Conservation (phyloP, 2,888 invertebrate species). For the Neuroscelio doddi region DNA sequence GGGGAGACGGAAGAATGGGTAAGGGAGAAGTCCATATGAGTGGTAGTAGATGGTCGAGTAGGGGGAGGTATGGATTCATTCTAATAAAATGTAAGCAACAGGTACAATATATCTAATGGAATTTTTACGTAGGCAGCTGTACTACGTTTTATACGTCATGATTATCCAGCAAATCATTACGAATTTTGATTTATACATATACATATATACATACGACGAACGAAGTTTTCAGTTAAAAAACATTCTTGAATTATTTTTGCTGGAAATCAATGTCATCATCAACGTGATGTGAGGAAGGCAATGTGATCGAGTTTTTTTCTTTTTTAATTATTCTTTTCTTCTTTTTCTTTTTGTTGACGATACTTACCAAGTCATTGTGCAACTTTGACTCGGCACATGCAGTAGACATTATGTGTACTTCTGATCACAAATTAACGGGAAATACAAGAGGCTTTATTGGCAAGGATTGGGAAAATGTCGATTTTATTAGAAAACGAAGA, state of each 20-base stretch:
- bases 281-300: constrained; percentile 26
- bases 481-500: constrained; percentile 55
- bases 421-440: constrained; percentile 45
- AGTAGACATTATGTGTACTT: constrained; percentile 50
- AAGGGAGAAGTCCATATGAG: no score
- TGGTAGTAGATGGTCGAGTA: no score
- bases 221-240: constrained; percentile 1
- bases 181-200: constrained; percentile 3
- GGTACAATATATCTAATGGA: constrained; percentile 20
- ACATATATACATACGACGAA: not conserved
- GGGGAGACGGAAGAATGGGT: no score
- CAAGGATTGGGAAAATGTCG: not conserved
- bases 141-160: constrained; percentile 26
- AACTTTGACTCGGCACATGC: constrained; percentile 56
- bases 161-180: constrained; percentile 4
- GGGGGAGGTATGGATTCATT: no score
- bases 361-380: constrained; percentile 39
- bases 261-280: constrained; percentile 12
- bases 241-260: not conserved
- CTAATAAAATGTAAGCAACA: constrained; percentile 14
- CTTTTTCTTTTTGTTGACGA: constrained; percentile 29
- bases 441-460: constrained; percentile 9
- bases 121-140: constrained; percentile 32
- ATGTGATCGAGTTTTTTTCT: constrained; percentile 41
- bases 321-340: constrained; percentile 14